Percentiles rank a stretch among this genome's conserved stretches.
These are phyloP conservation scores for Brachionus angularis DNA, from an alignment of 1,140 invertebrate species.

Conservation along the genomic window DNA sequence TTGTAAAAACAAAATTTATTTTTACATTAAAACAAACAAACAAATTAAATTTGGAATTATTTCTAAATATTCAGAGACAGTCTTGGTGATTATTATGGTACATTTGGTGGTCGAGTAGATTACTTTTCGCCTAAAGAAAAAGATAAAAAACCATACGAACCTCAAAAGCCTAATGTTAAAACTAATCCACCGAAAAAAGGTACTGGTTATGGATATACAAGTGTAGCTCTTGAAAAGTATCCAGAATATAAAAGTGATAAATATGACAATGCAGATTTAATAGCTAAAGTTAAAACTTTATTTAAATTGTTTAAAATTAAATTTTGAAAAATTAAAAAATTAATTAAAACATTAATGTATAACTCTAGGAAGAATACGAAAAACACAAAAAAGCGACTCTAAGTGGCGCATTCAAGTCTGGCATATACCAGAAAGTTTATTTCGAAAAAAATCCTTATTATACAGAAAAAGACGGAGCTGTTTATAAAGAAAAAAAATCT, in stretches of 20 bases:
- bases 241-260: constrained; percentile 44
- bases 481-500: constrained; percentile 47
- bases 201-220: constrained; percentile 54
- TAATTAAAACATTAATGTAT: neutral
- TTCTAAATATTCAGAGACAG: constrained; percentile 48
- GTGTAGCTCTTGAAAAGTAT: constrained; percentile 40
- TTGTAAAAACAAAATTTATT: constrained; percentile 48
- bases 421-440: constrained; percentile 53
- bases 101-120: constrained; percentile 51
- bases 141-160: constrained; percentile 47
- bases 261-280: constrained; percentile 35
- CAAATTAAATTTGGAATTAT: constrained; percentile 47
- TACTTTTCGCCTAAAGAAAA: constrained; percentile 50
- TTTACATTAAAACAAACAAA: neutral
- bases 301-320: neutral
- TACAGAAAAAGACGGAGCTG: constrained; percentile 48
- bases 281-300: neutral
- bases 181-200: constrained; percentile 58
- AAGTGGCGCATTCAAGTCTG: constrained; percentile 53
- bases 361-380: constrained; percentile 49
- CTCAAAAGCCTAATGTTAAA: constrained; percentile 52
- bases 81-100: constrained; percentile 56
- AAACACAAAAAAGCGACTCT: constrained; percentile 51
- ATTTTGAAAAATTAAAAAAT: neutral
- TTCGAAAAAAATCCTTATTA: constrained; percentile 56